A percentile compares a stretch with the other conserved stretches of the same genome.
Evolutionary conservation across 2,888 invertebrate genomes (phyloP).

Genomic region (Coenonympha arcania): DNA sequence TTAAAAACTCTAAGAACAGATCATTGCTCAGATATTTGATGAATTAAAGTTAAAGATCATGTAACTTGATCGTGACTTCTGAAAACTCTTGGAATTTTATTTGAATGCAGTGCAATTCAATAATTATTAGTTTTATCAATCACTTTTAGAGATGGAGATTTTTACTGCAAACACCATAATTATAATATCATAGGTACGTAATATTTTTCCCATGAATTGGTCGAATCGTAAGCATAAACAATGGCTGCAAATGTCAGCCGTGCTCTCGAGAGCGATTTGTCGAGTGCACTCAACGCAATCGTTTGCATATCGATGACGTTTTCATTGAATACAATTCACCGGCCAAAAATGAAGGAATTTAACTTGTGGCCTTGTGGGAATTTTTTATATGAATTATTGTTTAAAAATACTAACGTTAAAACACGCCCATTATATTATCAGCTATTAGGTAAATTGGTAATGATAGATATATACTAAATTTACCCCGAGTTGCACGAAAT

Average conservation of each 20-base stretch:
- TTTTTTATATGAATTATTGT: background rate
- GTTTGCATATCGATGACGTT: conserved; percentile 68
- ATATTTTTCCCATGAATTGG: conserved; percentile 44
- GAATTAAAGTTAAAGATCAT: no score
- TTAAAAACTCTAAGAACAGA: no score
- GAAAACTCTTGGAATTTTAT: no score
- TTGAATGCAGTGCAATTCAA: no score
- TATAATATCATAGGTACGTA: background rate
- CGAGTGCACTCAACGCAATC: conserved; percentile 52
- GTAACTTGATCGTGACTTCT: no score
- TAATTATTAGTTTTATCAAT: no score
- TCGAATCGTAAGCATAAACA: conserved; percentile 44
- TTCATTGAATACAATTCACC: conserved; percentile 20
- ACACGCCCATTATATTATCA: background rate
- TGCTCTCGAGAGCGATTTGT: conserved; percentile 37
- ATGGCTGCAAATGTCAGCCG: conserved; percentile 55
- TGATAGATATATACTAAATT: no score
- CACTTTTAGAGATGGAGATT: no score
- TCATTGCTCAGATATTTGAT: no score
- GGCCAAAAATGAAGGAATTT: conserved; percentile 4
- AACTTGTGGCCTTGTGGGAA: conserved; percentile 20
- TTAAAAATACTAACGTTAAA: background rate
- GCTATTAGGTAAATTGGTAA: background rate
- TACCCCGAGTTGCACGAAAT: no score
- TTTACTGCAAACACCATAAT: background rate